Conservation (phyloP, 2,888 invertebrate species). For the Hydriomena furcata region DNA sequence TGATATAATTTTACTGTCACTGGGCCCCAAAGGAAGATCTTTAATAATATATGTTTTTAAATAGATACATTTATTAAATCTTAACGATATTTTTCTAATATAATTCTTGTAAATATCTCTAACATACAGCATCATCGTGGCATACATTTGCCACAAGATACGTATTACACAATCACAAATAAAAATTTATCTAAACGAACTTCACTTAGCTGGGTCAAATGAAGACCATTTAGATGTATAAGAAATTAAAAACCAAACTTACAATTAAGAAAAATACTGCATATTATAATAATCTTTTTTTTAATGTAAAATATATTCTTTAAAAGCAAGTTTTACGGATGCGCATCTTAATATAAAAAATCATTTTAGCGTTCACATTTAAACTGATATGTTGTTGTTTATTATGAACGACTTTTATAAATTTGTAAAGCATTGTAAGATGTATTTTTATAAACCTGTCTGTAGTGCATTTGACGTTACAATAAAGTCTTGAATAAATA, state of each 20-base stretch:
- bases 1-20: constrained; percentile 46
- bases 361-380: constrained; percentile 13
- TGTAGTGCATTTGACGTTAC: neutral
- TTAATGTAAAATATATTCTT: neutral
- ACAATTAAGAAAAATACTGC: constrained; percentile 2
- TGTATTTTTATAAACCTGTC: too few species aligned
- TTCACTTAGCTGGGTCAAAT: constrained; percentile 76
- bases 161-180: constrained; percentile 30
- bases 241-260: constrained; percentile 15
- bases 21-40: constrained; percentile 66
- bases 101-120: constrained; percentile 56
- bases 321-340: neutral
- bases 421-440: constrained; percentile 2
- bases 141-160: constrained; percentile 31
- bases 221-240: constrained; percentile 60
- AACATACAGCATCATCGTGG: constrained; percentile 43
- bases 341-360: constrained; percentile 1
- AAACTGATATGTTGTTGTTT: constrained; percentile 23
- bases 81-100: constrained; percentile 64
- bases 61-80: constrained; percentile 54
- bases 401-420: constrained; percentile 3
- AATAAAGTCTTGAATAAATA: neutral
- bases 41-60: constrained; percentile 46
- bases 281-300: neutral
- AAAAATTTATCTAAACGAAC: constrained; percentile 58